phyloP scores from a whole-genome alignment of 2,888 invertebrate genomes.

The Mamestra brassicae region DNA sequence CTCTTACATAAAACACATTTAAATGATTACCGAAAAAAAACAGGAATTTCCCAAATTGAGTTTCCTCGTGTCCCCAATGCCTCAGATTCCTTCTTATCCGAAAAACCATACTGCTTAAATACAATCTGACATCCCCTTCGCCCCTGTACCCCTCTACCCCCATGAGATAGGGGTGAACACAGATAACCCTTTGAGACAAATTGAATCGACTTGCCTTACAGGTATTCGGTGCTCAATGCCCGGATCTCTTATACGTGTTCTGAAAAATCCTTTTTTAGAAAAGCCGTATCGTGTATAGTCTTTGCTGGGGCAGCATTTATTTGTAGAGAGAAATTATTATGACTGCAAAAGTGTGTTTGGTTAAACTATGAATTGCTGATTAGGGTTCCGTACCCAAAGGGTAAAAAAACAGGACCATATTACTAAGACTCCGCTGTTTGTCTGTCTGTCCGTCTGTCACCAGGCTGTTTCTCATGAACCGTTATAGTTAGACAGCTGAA shows the following conservation, averaged over 20 bases:
- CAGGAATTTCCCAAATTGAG: conserved; percentile 8
- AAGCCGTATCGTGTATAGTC: neutral
- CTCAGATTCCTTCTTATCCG: conserved; percentile 25
- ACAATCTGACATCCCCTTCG: conserved; percentile 28
- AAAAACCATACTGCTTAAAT: conserved; percentile 50
- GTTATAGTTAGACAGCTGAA: too few species aligned
- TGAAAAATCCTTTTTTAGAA: conserved; percentile 24
- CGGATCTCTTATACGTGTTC: conserved; percentile 35
- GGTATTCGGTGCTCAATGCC: conserved; percentile 48
- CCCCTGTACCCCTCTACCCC: conserved; percentile 14
- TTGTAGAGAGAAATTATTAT: neutral
- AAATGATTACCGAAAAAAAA: neutral
- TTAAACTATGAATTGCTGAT: too few species aligned
- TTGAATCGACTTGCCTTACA: conserved; percentile 67
- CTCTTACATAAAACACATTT: neutral
- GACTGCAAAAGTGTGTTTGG: neutral
- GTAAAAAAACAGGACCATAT: too few species aligned
- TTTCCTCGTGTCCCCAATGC: conserved; percentile 8
- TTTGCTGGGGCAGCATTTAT: neutral
- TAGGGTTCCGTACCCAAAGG: too few species aligned
- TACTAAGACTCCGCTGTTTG: too few species aligned
- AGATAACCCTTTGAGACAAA: conserved; percentile 66
- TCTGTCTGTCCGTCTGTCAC: too few species aligned
- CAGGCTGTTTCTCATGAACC: too few species aligned
- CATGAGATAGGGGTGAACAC: conserved; percentile 37